A percentile compares a stretch with the other conserved stretches of the same genome.
These are phyloP conservation scores for Pegoplata infirma DNA, from an alignment of 2,888 invertebrate genomes.

Conservation along the genomic window DNA sequence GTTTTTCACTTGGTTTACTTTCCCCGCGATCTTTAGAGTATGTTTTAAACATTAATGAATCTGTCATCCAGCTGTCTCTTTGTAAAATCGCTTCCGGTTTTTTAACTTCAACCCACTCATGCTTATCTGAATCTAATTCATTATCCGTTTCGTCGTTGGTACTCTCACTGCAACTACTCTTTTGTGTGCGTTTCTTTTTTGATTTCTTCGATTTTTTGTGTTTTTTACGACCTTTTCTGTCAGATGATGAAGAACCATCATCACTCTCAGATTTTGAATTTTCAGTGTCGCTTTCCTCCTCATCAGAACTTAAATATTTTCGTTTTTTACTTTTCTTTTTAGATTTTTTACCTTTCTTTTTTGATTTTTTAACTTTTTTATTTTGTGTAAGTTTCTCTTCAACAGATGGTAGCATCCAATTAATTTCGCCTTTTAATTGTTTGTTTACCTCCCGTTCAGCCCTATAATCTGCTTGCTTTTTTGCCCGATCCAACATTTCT, in stretches of 20 bases:
- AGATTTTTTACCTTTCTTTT: slow-evolving; percentile 64
- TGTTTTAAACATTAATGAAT: slow-evolving; percentile 78
- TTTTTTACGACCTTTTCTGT: slow-evolving; percentile 16
- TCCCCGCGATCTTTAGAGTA: slow-evolving; percentile 78
- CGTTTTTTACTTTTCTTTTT: slow-evolving; percentile 61
- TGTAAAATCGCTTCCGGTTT: slow-evolving; percentile 66
- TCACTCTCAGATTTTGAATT: slow-evolving; percentile 50
- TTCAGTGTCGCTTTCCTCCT: slow-evolving; percentile 26
- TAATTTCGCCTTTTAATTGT: slow-evolving; percentile 70
- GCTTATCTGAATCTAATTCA: background rate
- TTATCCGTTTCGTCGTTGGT: slow-evolving; percentile 9
- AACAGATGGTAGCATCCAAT: slow-evolving; percentile 73
- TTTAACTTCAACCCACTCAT: slow-evolving; percentile 81
- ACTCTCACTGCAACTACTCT: slow-evolving; percentile 5
- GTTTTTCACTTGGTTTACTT: slow-evolving; percentile 78
- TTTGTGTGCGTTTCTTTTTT: slow-evolving; percentile 36
- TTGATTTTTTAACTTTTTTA: slow-evolving; percentile 75
- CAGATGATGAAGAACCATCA: slow-evolving; percentile 44
- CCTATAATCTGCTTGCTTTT: slow-evolving; percentile 68
- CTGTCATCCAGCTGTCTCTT: slow-evolving; percentile 90
- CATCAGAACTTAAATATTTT: slow-evolving; percentile 30
- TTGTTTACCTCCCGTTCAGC: slow-evolving; percentile 67
- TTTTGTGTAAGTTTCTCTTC: slow-evolving; percentile 67
- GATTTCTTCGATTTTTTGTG: slow-evolving; percentile 51
- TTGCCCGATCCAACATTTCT: slow-evolving; percentile 71